Base-by-base conservation (phyloP, 2,888 invertebrate species). In the Apamea crenata region DNA sequence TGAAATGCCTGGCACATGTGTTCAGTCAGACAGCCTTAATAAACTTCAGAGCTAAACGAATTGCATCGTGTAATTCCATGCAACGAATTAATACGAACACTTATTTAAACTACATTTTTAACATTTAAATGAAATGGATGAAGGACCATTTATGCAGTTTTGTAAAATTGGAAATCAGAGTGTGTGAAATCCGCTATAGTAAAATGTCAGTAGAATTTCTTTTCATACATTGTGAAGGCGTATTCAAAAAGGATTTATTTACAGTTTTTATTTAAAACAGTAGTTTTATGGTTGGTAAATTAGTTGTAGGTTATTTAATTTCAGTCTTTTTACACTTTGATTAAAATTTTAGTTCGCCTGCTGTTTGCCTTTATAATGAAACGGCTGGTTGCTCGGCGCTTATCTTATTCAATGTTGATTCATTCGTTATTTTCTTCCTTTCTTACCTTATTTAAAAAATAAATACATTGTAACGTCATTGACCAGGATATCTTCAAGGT, bases 1-100 rank as follows among this genome's bases (percentile, higher is more conserved):
- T 92, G 91, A 92, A 94, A 93, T 90, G 92, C 91, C 90, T 90
- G 82, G 88, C 91, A 91, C 92, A 93, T 90, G 85, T 94, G 93
- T 91, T 92, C 91, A 81, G 89, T 89, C 90, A 85, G 90, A 88
- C 90, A 87, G 86, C 87, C 91, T 95, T 94, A 94, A 95, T 95
- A 95, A 94, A 93, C 89, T 89, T 89, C 90, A 90, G 89, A 86
- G 90, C 91, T 90, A 91, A 91, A 90, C 88, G 86, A 91, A 91
- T 90, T 85, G 88, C 84, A 88, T 85, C 82, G 85, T 86, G 85
- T 90, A 90, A 90, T 92, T 91, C 89, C 88, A 81, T 89, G 83
- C 83, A 88, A 87, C 88, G 86, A 84, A 89, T 91, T 90, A 91
- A 90, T 90, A 89, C 86, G 77, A 74, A 82, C 81, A 85, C 84